Evolutionary conservation across 2,113 vertebrate genomes (phyloP).

Genomic region (Cettia cetti): DNA sequence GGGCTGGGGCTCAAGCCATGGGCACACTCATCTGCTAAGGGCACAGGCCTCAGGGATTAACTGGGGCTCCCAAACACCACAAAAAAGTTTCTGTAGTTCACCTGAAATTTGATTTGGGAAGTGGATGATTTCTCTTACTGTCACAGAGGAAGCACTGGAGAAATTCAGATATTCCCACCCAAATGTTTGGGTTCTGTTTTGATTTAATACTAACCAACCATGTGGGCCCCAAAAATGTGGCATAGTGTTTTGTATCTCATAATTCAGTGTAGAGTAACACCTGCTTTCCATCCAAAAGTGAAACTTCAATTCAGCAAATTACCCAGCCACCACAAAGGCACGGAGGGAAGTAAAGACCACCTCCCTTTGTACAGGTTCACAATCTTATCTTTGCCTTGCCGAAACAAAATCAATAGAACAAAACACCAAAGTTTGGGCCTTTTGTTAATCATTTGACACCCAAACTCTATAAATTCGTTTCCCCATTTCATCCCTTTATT

Average conservation of each 20-base stretch:
- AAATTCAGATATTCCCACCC: not conserved
- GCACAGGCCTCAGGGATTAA: not conserved
- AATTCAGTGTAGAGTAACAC: not conserved
- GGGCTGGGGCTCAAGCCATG: not conserved
- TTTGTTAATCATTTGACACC: conserved; percentile 55
- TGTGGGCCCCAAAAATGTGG: not conserved
- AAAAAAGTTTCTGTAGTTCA: not conserved
- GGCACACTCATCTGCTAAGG: not conserved
- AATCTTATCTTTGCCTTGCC: conserved; percentile 43
- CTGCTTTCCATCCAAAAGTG: conserved; percentile 21
- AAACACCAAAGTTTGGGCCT: conserved; percentile 26
- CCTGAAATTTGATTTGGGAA: not conserved
- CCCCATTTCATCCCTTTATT: conserved; percentile 37
- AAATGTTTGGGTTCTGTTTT: not conserved
- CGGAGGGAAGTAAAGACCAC: conserved; percentile 5
- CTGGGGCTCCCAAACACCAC: not conserved
- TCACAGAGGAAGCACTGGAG: not conserved
- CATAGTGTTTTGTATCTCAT: not conserved
- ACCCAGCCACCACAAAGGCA: conserved; percentile 4
- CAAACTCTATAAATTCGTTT: conserved; percentile 59
- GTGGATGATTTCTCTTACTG: not conserved
- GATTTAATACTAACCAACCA: not conserved
- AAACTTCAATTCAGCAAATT: conserved; percentile 18
- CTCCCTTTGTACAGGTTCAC: conserved; percentile 32
- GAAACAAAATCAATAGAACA: conserved; percentile 55